Conservation (phyloP, 2,797 vertebrate genomes). For the Babyrousa celebensis region DNA sequence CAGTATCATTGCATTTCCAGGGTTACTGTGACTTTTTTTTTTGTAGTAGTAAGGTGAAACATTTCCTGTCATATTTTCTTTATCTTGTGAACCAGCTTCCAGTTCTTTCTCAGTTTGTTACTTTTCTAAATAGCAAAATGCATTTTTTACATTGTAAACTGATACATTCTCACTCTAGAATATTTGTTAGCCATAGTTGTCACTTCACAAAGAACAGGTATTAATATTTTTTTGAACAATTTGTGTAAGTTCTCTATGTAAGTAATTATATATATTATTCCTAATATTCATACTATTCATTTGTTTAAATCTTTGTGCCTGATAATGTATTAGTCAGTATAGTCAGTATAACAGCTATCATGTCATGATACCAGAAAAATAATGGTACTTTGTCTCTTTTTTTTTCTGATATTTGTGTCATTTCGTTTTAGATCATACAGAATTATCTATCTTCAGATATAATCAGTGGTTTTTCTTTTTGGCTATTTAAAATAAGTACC, state of each 20-base stretch:
- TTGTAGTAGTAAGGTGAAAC: background rate
- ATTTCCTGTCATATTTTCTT: background rate
- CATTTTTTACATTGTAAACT: background rate
- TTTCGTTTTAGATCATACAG: background rate
- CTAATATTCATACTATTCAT: background rate
- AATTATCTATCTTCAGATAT: background rate
- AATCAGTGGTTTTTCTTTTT: background rate
- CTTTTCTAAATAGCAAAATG: background rate
- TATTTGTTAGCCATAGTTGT: background rate
- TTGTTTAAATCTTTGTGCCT: background rate
- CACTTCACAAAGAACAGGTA: background rate
- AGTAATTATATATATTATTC: conserved; percentile 17
- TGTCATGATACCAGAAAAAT: background rate
- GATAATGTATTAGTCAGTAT: background rate
- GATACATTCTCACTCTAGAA: background rate
- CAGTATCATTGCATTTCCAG: background rate
- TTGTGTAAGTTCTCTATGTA: background rate
- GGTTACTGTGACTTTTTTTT: background rate
- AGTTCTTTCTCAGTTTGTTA: conserved; percentile 29
- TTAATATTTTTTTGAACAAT: conserved; percentile 36
- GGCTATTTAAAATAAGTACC: background rate
- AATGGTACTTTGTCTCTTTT: background rate
- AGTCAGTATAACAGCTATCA: background rate
- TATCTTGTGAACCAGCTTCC: background rate
- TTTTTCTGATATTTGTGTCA: background rate